Conservation (phyloP, 1,140 invertebrate genomes). For the Temnothorax longispinosus region DNA sequence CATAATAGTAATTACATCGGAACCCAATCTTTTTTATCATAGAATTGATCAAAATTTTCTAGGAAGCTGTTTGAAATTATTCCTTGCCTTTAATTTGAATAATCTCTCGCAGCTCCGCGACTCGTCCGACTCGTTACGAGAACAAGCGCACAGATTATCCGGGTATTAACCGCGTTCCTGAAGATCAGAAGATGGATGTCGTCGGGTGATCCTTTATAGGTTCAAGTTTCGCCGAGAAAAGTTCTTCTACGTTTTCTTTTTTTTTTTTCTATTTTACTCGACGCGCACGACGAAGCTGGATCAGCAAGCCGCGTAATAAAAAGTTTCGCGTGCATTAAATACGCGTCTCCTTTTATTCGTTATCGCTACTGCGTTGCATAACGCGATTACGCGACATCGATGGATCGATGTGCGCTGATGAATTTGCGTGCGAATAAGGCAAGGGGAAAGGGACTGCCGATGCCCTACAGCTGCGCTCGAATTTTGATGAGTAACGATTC, state of each 20-base stretch:
- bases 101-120: slow-evolving; percentile 37
- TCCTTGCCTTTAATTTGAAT: slow-evolving; percentile 20
- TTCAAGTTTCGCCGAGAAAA: slow-evolving; percentile 43
- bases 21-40: not conserved
- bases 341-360: slow-evolving; percentile 32
- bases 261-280: not conserved
- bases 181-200: slow-evolving; percentile 45
- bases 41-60: slow-evolving; percentile 22
- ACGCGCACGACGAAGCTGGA: not conserved
- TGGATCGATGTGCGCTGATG: slow-evolving; percentile 29
- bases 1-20: slow-evolving; percentile 18
- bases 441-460: not conserved
- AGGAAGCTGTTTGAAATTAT: not conserved
- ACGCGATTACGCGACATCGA: slow-evolving; percentile 38
- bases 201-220: not conserved
- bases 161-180: slow-evolving; percentile 41
- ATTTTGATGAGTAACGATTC: slow-evolving; percentile 73
- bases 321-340: slow-evolving; percentile 40
- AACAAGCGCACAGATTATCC: slow-evolving; percentile 44
- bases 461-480: slow-evolving; percentile 65
- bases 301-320: not conserved
- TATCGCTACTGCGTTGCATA: not conserved
- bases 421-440: slow-evolving; percentile 28
- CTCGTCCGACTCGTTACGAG: slow-evolving; percentile 31
- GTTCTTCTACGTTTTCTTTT: not conserved